These are phyloP conservation scores for Coenobita brevimanus DNA, from an alignment of 1,140 invertebrate genomes.

Conservation along the genomic window DNA sequence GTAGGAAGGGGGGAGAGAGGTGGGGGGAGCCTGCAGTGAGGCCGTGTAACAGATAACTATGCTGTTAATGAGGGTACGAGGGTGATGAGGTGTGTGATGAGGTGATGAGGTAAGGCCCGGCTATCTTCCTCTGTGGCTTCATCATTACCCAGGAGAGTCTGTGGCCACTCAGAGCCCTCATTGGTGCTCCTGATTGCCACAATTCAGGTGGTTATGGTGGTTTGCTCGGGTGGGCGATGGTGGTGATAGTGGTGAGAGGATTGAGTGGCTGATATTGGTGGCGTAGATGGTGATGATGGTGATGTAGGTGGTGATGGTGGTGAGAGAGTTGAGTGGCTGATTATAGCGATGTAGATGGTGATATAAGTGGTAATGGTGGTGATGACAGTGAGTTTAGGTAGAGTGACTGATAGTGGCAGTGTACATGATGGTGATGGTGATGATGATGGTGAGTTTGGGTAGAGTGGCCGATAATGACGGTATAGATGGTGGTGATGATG, in stretches of 20 bases:
- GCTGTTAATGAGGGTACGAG: background rate
- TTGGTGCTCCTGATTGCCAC: no score
- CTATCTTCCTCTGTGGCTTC: background rate
- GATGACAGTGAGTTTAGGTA: background rate
- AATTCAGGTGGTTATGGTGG: no score
- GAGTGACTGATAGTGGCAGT: background rate
- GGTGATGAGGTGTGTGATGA: slow-evolving; percentile 9
- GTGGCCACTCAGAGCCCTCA: no score
- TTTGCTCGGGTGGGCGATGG: no score
- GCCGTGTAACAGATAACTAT: background rate
- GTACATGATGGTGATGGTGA: background rate
- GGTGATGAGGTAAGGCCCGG: background rate
- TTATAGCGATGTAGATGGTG: background rate
- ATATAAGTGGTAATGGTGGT: background rate
- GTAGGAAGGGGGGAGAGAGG: background rate
- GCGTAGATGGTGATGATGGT: background rate
- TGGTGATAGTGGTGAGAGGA: no score
- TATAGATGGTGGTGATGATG: no score
- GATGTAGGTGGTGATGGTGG: background rate
- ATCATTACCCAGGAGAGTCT: background rate
- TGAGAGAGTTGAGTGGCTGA: no score
- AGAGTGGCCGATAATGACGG: no score
- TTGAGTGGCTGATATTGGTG: no score
- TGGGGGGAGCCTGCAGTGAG: background rate
- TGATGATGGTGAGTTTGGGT: slow-evolving; percentile 1